Evolutionary conservation across 2,888 invertebrate genomes (phyloP).

Genomic region (Gryllus longicercus): DNA sequence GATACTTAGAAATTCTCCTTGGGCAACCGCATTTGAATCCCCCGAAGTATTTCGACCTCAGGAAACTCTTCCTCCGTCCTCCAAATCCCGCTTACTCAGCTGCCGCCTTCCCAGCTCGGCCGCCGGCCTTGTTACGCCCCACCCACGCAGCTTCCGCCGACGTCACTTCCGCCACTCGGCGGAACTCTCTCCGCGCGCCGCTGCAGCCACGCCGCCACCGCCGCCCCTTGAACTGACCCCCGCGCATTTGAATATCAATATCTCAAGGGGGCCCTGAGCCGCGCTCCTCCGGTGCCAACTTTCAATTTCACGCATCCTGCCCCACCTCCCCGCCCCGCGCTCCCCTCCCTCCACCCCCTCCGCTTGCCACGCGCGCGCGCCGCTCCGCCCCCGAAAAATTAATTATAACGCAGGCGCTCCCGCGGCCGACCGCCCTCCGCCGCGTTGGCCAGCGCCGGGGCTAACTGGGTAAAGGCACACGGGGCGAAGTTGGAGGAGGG

Average conservation of each 20-base stretch:
- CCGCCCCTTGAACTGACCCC: conserved; percentile 6
- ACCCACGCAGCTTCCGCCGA: too few species aligned
- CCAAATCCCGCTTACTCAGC: too few species aligned
- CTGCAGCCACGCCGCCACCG: conserved; percentile 19
- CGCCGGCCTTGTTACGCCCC: too few species aligned
- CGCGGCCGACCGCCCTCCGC: neutral
- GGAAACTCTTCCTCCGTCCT: too few species aligned
- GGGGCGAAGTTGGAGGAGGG: neutral
- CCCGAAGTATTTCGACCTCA: too few species aligned
- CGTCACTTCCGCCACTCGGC: too few species aligned
- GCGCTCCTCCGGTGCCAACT: conserved; percentile 17
- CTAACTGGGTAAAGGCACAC: neutral
- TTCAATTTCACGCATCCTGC: neutral
- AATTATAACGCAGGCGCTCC: neutral
- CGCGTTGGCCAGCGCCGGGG: neutral
- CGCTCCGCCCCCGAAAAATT: neutral
- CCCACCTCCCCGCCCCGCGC: neutral
- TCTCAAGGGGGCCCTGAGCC: conserved; percentile 32
- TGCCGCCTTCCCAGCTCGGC: too few species aligned
- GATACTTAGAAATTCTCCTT: too few species aligned
- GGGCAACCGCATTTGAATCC: too few species aligned
- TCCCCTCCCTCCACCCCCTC: neutral
- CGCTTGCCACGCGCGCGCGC: neutral
- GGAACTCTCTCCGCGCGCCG: too few species aligned
- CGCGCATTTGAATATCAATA: conserved; percentile 35